Conservation (phyloP, 2,888 invertebrate species). For the Dynastes tityus region DNA sequence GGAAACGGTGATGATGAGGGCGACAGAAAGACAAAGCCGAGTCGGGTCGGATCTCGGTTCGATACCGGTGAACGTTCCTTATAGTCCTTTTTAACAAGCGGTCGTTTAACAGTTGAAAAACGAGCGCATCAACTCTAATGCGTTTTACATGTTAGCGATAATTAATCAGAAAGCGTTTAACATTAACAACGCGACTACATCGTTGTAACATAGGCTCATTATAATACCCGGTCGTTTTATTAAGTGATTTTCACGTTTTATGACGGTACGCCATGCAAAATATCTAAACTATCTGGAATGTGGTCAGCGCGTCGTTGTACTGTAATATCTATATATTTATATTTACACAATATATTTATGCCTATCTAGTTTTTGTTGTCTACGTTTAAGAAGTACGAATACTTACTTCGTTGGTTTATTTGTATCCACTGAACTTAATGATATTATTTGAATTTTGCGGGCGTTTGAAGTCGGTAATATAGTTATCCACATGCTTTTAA, state of each 20-base stretch:
- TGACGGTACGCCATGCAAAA: conserved; percentile 47
- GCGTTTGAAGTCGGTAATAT: too few species aligned
- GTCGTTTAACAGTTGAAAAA: conserved; percentile 59
- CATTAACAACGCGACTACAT: conserved; percentile 69
- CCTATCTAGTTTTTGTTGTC: background rate
- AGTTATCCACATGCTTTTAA: too few species aligned
- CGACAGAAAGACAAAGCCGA: conserved; percentile 1
- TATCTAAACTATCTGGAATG: conserved; percentile 45
- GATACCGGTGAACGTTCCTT: conserved; percentile 42
- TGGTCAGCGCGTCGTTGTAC: background rate
- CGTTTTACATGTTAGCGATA: conserved; percentile 69
- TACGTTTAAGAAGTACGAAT: background rate
- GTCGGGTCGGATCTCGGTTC: conserved; percentile 11
- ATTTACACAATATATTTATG: background rate
- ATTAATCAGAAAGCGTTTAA: conserved; percentile 69
- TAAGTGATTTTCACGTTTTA: conserved; percentile 65
- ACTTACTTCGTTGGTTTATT: too few species aligned
- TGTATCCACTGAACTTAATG: too few species aligned
- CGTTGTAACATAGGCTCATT: conserved; percentile 66
- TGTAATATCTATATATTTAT: conserved; percentile 30
- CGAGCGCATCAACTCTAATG: conserved; percentile 66
- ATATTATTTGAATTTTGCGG: too few species aligned
- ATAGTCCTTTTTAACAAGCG: conserved; percentile 53
- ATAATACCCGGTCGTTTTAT: conserved; percentile 65
- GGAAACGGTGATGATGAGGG: too few species aligned